A percentile compares a stretch with the other conserved stretches of the same genome.
Evolutionary conservation across 1,140 invertebrate genomes (phyloP).

Genomic region (Planococcus citri): DNA sequence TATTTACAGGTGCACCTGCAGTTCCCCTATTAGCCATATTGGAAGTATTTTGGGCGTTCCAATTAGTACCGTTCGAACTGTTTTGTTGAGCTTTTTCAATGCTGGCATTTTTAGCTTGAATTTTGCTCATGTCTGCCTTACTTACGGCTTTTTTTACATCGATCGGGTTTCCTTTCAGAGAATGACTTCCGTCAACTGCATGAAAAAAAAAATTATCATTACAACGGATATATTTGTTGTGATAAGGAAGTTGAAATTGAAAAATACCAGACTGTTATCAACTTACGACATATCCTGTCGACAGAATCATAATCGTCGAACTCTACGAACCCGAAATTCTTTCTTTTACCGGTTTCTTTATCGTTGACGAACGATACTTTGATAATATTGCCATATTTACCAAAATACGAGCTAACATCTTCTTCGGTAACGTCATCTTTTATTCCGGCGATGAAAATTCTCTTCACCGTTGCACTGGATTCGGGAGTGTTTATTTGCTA

Average conservation of each 20-base stretch:
- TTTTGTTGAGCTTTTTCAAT: conserved; percentile 5
- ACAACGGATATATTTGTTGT: neutral
- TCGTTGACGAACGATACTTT: conserved; percentile 86
- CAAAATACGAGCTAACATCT: conserved; percentile 71
- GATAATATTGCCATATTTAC: conserved; percentile 66
- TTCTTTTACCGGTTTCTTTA: conserved; percentile 77
- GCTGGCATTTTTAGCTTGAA: conserved; percentile 27
- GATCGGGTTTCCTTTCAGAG: conserved; percentile 32
- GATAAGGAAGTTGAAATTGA: neutral
- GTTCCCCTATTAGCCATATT: neutral
- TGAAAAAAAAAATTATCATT: neutral
- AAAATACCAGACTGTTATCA: conserved; percentile 21
- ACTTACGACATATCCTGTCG: conserved; percentile 81
- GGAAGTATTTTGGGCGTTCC: neutral
- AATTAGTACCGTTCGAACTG: conserved; percentile 20
- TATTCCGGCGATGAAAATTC: conserved; percentile 85
- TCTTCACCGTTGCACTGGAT: conserved; percentile 85
- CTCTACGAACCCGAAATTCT: conserved; percentile 89
- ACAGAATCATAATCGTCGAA: conserved; percentile 95
- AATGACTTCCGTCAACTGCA: conserved; percentile 33
- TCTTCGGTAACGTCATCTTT: conserved; percentile 83
- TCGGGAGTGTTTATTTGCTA: conserved; percentile 81
- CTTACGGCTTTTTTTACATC: conserved; percentile 36
- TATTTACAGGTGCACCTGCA: neutral
- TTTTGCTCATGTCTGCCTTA: conserved; percentile 34